These are phyloP conservation scores for Arenicola marina DNA, from an alignment of 2,888 invertebrate genomes.

Conservation along the genomic window DNA sequence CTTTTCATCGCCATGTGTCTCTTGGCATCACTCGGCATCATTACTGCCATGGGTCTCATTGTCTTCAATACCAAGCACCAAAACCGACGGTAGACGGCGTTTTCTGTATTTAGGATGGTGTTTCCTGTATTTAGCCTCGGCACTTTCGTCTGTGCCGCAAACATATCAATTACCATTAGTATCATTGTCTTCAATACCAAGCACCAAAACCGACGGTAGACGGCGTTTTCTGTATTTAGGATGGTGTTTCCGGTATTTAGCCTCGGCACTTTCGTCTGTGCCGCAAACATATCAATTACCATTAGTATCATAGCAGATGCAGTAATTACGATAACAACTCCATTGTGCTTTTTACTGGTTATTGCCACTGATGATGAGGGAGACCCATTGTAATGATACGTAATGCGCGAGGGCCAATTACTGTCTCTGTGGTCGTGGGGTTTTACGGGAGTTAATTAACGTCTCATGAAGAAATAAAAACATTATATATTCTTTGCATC, in stretches of 20 bases:
- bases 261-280: slow-evolving; percentile 89
- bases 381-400: no score
- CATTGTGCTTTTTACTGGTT: background rate
- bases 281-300: slow-evolving; percentile 82
- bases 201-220: slow-evolving; percentile 89
- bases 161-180: slow-evolving; percentile 80
- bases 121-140: slow-evolving; percentile 89
- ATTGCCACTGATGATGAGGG: no score
- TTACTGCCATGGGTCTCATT: slow-evolving; percentile 82
- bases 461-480: no score
- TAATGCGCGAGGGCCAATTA: no score
- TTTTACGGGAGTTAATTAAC: no score
- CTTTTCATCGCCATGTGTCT: slow-evolving; percentile 93
- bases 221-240: slow-evolving; percentile 67
- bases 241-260: slow-evolving; percentile 89
- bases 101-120: slow-evolving; percentile 76
- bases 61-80: slow-evolving; percentile 91
- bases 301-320: slow-evolving; percentile 71
- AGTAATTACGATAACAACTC: background rate
- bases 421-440: no score
- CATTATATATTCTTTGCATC: no score
- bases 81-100: slow-evolving; percentile 77
- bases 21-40: slow-evolving; percentile 85
- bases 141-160: slow-evolving; percentile 86
- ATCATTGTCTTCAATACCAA: slow-evolving; percentile 91